A percentile compares a stretch with the other conserved stretches of the same genome.
phyloP scores from a whole-genome alignment of 1,140 invertebrate species.

The Drosophila mayri region DNA sequence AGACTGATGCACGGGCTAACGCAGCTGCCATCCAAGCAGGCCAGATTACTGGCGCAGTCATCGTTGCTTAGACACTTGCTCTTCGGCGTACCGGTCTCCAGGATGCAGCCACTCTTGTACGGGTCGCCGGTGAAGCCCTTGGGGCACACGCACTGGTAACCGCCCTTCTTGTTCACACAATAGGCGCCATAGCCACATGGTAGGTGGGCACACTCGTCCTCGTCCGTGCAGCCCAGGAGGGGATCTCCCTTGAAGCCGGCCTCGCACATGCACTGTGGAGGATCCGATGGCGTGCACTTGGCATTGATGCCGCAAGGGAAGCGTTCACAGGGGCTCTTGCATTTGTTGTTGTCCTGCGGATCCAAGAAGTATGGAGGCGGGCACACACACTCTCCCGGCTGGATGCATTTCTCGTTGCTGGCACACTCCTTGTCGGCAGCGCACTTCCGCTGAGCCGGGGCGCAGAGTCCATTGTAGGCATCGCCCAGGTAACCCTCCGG shows the following conservation, averaged over 20 bases:
- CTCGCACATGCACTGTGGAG: constrained; percentile 94
- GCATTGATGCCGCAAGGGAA: constrained; percentile 96
- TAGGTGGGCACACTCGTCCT: constrained; percentile 91
- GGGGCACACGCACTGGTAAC: constrained; percentile 93
- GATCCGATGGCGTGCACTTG: constrained; percentile 95
- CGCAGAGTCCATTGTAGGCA: constrained; percentile 89
- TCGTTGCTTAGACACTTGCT: constrained; percentile 89
- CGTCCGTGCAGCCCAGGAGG: constrained; percentile 92
- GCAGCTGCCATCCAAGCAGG: constrained; percentile 91
- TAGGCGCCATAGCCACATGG: constrained; percentile 94
- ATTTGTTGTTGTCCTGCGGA: constrained; percentile 91
- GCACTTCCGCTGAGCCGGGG: constrained; percentile 92
- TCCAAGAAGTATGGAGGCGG: constrained; percentile 95
- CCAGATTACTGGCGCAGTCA: constrained; percentile 92
- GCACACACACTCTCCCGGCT: constrained; percentile 95
- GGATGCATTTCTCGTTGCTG: constrained; percentile 94
- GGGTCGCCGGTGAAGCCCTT: constrained; percentile 93
- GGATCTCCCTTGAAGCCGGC: constrained; percentile 94
- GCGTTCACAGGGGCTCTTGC: constrained; percentile 95
- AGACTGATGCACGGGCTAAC: constrained; percentile 92
- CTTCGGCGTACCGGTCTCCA: constrained; percentile 84
- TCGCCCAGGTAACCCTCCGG: constrained; percentile 90
- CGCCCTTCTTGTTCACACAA: constrained; percentile 94
- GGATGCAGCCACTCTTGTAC: constrained; percentile 91
- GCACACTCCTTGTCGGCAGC: constrained; percentile 93